phyloP scores from a whole-genome alignment of 2,888 invertebrate genomes.

The Drosophila testacea region DNA sequence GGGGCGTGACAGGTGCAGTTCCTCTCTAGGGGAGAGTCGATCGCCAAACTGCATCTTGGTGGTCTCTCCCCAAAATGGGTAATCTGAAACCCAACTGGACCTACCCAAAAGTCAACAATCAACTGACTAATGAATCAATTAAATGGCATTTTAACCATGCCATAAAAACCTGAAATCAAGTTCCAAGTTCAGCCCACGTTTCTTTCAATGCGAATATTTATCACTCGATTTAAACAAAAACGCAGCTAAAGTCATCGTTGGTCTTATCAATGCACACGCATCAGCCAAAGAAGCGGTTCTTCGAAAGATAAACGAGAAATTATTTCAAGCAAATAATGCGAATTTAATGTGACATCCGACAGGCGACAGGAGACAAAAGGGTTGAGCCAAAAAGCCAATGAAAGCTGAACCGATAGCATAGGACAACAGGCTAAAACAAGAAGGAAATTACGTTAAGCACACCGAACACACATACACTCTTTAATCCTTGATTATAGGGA shows the following conservation, averaged over 20 bases:
- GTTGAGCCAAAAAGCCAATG: conserved; percentile 40
- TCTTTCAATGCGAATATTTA: conserved; percentile 43
- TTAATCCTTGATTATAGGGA: neutral
- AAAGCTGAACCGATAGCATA: conserved; percentile 20
- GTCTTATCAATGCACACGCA: conserved; percentile 54
- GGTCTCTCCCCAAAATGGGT: conserved; percentile 27
- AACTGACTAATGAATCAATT: conserved; percentile 75
- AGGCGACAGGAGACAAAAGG: conserved; percentile 55
- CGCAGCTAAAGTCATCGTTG: conserved; percentile 58
- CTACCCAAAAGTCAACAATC: conserved; percentile 47
- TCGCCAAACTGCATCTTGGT: conserved; percentile 44
- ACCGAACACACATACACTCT: conserved; percentile 3
- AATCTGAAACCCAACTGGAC: conserved; percentile 44
- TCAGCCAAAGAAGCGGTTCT: conserved; percentile 36
- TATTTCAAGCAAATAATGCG: conserved; percentile 80
- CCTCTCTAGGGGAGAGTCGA: neutral
- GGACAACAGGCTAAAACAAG: conserved; percentile 8
- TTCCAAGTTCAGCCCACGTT: conserved; percentile 30
- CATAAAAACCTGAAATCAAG: conserved; percentile 28
- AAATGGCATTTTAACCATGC: conserved; percentile 52
- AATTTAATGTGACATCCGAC: conserved; percentile 79
- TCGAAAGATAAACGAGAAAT: conserved; percentile 67
- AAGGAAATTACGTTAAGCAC: neutral
- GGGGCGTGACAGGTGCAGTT: conserved; percentile 65
- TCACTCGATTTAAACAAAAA: conserved; percentile 48